phyloP scores from a whole-genome alignment of 2,888 invertebrate species.

The Stenotaenia linearis region DNA sequence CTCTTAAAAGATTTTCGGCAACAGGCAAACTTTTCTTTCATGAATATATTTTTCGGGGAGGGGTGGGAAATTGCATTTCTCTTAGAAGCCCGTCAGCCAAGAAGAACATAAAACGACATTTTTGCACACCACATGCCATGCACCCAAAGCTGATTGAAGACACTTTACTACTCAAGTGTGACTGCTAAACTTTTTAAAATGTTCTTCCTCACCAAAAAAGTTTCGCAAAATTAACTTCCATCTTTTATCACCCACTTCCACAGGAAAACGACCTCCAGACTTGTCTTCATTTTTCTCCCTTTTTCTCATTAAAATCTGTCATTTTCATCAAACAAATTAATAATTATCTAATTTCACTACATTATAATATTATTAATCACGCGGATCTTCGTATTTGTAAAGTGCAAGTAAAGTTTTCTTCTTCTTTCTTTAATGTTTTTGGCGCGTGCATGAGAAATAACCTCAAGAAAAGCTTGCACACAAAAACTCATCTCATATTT shows the following conservation, averaged over 20 bases:
- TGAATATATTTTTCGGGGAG: conserved; percentile 11
- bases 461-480: conserved; percentile 24
- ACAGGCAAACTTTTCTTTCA: conserved; percentile 26
- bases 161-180: conserved; percentile 26
- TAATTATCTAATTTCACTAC: too few species aligned
- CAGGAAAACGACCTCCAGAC: neutral
- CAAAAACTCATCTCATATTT: conserved; percentile 26
- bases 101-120: conserved; percentile 23
- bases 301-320: neutral
- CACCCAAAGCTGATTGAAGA: conserved; percentile 21
- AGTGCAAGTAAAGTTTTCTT: neutral
- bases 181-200: conserved; percentile 21
- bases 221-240: conserved; percentile 12
- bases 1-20: conserved; percentile 26
- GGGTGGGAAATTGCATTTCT: conserved; percentile 22
- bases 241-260: neutral
- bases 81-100: conserved; percentile 24
- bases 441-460: conserved; percentile 26
- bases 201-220: neutral
- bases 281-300: neutral
- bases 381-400: too few species aligned
- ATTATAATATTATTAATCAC: too few species aligned
- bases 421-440: conserved; percentile 1
- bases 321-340: neutral
- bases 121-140: conserved; percentile 26